Base-by-base conservation (phyloP, 2,113 vertebrate species). In the Pogonocichla stellata region DNA sequence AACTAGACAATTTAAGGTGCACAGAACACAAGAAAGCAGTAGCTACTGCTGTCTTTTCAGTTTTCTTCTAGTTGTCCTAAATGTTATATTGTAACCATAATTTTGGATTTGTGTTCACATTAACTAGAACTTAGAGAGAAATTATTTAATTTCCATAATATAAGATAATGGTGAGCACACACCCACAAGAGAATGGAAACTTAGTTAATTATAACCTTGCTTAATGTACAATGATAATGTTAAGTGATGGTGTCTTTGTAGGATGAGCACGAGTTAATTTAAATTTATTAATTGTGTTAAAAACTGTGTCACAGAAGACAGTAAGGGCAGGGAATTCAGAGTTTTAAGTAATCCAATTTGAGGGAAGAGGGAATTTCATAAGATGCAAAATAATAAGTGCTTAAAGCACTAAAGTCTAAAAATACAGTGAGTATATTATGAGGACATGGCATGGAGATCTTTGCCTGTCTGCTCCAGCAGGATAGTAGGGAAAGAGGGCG, bases 71-170 rank as follows among this genome's bases (percentile, higher is more conserved):
- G 18, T 33, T 79, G 40, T 42, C 38, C 47, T 75, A 36, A 91
- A 53, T 43, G 2, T 83, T 86, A 43, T 9, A 80, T 23, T 66
- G 26, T 5, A 4, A 69, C 9, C 60, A 13, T 38, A 80, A 74
- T 36, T 95, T 80, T 87, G 80, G 93, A 73, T 60, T n/a, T 79
- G 26, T 45, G 45, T 65, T 92, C 72, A 91, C 14, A 29, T 47
- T 79, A 91, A 66, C 78, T 70, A 95, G 57, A 95, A 61, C 43
- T 89, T 78, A 51, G 20, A 67, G 64, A 73, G 66, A 43, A 64
- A n/a, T 90, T 88, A 96, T 70, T 97, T 93, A 79, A 97, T 85
- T 67, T 92, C 54, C 79, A 14, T 54, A 67, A 70, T 57, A 90
- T 86, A 92, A 95, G 75, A 70, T 72, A 86, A 97, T 34, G 23